A percentile compares a stretch with the other conserved stretches of the same genome.
These are phyloP conservation scores for Peromyscus attwateri DNA, from an alignment of 2,797 vertebrate species.

Conservation along the genomic window DNA sequence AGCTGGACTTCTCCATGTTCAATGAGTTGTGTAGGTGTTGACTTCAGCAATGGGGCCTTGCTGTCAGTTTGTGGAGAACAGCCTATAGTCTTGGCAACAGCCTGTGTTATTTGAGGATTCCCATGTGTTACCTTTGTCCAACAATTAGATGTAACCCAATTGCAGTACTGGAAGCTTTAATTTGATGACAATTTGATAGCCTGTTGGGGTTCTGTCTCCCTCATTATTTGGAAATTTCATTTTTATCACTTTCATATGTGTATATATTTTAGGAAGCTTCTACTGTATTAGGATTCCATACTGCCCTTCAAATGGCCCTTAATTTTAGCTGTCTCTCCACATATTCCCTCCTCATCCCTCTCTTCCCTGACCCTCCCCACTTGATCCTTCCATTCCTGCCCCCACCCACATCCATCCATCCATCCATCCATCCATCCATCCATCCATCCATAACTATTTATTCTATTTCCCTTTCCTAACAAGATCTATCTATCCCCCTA, in stretches of 20 bases:
- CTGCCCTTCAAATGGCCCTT: background rate
- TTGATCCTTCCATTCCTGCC: background rate
- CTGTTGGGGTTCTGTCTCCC: background rate
- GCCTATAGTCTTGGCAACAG: background rate
- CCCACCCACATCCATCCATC: background rate
- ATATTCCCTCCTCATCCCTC: background rate
- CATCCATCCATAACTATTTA: too few relatives aligned
- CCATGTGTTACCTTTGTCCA: background rate
- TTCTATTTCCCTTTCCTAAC: too few relatives aligned
- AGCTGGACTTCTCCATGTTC: background rate
- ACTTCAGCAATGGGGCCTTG: background rate
- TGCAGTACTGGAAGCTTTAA: background rate
- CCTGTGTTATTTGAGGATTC: background rate
- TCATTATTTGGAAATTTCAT: background rate
- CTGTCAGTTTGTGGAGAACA: background rate
- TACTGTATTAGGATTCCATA: background rate
- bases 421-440: background rate
- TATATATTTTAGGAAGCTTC: background rate
- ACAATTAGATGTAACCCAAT: background rate
- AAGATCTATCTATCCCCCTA: too few relatives aligned
- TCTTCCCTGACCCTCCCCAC: background rate
- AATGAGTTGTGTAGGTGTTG: background rate
- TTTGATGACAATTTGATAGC: background rate
- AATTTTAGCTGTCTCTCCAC: background rate
- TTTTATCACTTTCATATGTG: background rate